phyloP scores from a whole-genome alignment of 53 echinoderm and acorn worm genomes.

The Crossaster papposus region DNA sequence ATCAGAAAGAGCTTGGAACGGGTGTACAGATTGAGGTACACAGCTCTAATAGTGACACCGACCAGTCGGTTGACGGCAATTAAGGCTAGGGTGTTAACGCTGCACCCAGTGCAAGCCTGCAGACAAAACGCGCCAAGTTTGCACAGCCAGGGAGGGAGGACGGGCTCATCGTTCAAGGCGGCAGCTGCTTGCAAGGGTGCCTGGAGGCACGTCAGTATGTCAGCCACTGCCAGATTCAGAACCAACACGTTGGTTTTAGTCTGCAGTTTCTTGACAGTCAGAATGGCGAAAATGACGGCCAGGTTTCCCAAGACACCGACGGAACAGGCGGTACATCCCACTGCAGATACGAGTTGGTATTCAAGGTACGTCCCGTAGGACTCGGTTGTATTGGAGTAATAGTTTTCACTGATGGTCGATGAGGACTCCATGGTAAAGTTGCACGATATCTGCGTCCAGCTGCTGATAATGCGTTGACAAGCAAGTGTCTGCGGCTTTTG shows the following conservation, averaged over 20 bases:
- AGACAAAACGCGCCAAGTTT: conserved; percentile 4
- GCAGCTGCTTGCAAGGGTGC: neutral
- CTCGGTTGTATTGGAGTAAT: neutral
- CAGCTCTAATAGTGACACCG: conserved; percentile 10
- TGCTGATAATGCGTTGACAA: too few species aligned
- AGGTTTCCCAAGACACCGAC: conserved; percentile 32
- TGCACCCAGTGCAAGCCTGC: conserved; percentile 62
- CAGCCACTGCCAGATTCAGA: conserved; percentile 52
- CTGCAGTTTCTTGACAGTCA: conserved; percentile 39
- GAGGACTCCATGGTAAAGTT: too few species aligned
- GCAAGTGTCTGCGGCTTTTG: too few species aligned
- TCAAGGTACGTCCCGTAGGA: neutral
- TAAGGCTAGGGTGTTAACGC: conserved; percentile 59
- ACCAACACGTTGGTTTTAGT: conserved; percentile 27
- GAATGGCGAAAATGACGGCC: conserved; percentile 13
- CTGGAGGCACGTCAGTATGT: neutral
- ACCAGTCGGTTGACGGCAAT: conserved; percentile 60
- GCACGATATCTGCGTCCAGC: too few species aligned
- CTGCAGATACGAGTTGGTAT: neutral
- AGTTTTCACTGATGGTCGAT: neutral
- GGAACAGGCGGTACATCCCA: neutral
- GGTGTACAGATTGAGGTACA: conserved; percentile 26
- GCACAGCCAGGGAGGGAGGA: conserved; percentile 22
- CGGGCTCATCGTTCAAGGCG: neutral
- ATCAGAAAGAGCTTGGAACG: conserved; percentile 45